Evolutionary conservation across 2,113 vertebrate species (phyloP).

Genomic region (Ploceus nigricollis): DNA sequence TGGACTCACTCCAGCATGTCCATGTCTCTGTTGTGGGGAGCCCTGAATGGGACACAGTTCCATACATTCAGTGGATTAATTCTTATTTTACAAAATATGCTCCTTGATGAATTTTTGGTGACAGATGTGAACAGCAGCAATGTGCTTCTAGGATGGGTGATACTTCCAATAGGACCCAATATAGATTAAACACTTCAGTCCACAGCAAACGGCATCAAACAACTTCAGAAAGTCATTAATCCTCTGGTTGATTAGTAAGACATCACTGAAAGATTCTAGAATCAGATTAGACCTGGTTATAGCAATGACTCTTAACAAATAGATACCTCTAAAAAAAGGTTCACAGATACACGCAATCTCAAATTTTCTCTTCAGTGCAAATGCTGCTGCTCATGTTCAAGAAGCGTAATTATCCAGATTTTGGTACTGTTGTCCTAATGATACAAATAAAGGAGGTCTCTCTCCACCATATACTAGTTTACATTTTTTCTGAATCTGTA

Average conservation of each 20-base stretch:
- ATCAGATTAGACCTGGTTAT: neutral
- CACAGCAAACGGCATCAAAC: neutral
- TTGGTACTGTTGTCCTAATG: neutral
- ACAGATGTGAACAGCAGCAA: neutral
- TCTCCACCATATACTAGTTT: neutral
- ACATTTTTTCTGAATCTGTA: neutral
- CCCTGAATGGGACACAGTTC: neutral
- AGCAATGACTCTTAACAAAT: neutral
- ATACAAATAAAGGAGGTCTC: neutral
- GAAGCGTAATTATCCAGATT: neutral
- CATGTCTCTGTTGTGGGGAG: neutral
- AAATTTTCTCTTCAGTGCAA: neutral
- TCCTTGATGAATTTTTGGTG: neutral
- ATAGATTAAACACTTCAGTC: neutral
- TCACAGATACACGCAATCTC: neutral
- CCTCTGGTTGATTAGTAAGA: neutral
- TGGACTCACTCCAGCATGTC: neutral
- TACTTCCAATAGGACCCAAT: neutral
- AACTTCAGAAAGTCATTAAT: neutral
- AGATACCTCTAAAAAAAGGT: neutral
- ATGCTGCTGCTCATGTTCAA: neutral
- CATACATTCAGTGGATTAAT: neutral
- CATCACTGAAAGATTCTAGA: neutral
- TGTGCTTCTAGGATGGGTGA: neutral
- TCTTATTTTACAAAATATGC: neutral